Base-by-base conservation (phyloP, 2,113 vertebrate genomes). In the Chloebia gouldiae region DNA sequence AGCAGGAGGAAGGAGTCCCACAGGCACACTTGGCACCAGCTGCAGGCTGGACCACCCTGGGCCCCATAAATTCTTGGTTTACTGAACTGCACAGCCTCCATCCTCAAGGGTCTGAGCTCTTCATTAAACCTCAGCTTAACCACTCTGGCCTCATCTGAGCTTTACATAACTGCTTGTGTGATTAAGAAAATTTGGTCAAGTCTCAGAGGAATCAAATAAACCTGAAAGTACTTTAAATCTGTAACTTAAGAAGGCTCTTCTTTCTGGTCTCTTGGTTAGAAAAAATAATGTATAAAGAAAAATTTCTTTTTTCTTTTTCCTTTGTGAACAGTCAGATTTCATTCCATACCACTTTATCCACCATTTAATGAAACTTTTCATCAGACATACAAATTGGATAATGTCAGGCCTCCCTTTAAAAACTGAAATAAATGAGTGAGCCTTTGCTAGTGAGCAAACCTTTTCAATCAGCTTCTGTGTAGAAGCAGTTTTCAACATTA, bases 401-500 rank as follows among this genome's bases (percentile, higher is more conserved):
- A 90, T 73, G 21, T 25, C 51, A 91, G 61, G 15, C 42, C 23
- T 81, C 50, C 77, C 37, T 80, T 75, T 59, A 71, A 80, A 87
- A 90, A 86, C 31, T 31, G 39, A 84, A 90, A 95, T 56, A 87
- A 95, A 81, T 22, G 6, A 95, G 31, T 42, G 22, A 92, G 69
- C 28, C 61, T 63, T 63, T 79, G 68, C 57, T 91, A 56, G 54
- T 18, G 50, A 88, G 79, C 33, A 84, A 96, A 90, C 49, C 57
- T 81, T 49, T 78, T 95, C 61, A 90, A 86, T 93, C 84, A 94
- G 80, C 94, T 96, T 89, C 93, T 94, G 89, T 80, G 77, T 33
- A 88, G 77, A 86, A 95, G 66, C 27, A 82, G 69, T 89, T 96
- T 97, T 94, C 88, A 94, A 28, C 88, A 95, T 96, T 94, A 96